phyloP scores from a whole-genome alignment of 2,888 invertebrate species.

The Pollenia labialis region DNA sequence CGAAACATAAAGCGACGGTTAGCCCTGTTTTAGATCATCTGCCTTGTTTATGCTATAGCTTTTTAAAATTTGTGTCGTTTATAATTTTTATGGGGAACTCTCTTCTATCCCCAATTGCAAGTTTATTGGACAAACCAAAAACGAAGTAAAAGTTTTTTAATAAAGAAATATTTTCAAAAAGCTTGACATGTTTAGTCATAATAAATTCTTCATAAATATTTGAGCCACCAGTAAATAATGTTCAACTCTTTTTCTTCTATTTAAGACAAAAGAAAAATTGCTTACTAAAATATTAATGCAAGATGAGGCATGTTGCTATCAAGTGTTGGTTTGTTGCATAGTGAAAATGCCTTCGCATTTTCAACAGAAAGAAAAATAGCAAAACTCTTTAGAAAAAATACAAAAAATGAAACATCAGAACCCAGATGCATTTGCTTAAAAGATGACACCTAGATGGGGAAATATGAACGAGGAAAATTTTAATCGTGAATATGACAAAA shows the following conservation, averaged over 20 bases:
- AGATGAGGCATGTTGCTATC: not conserved
- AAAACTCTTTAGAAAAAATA: not conserved
- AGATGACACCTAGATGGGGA: too few species aligned
- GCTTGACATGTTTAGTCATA: constrained; percentile 12
- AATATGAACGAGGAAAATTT: too few species aligned
- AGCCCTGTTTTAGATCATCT: too few species aligned
- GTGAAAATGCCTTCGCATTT: not conserved
- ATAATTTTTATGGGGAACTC: too few species aligned
- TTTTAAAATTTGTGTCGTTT: too few species aligned
- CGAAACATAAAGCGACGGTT: too few species aligned
- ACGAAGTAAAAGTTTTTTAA: not conserved
- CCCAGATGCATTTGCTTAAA: not conserved
- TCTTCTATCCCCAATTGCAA: not conserved
- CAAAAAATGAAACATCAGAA: not conserved
- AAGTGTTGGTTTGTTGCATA: not conserved
- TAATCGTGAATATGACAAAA: too few species aligned
- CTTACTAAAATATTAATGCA: constrained; percentile 6
- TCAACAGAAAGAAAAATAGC: not conserved
- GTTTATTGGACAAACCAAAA: constrained; percentile 1
- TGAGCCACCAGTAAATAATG: constrained; percentile 1
- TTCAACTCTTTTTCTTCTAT: not conserved
- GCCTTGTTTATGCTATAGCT: too few species aligned
- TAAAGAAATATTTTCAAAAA: not conserved
- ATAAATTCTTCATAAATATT: constrained; percentile 39
- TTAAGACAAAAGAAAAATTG: not conserved